A percentile compares a stretch with the other conserved stretches of the same genome.
These are phyloP conservation scores for Marasmarcha lunaedactyla DNA, from an alignment of 2,888 invertebrate species.

Conservation along the genomic window DNA sequence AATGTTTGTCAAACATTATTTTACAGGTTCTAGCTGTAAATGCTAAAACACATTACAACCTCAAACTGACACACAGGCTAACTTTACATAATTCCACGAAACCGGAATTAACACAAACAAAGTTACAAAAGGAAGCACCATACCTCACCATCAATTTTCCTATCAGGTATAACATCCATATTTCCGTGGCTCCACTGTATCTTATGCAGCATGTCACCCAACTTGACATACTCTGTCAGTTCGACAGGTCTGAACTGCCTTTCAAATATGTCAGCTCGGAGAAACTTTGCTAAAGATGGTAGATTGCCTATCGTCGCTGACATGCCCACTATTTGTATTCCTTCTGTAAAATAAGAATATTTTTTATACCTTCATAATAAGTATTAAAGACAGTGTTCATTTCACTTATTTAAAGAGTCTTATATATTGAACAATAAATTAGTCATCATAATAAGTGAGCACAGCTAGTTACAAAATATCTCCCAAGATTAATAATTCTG, in stretches of 20 bases:
- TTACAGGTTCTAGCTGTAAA: too few relatives aligned
- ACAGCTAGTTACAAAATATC: too few relatives aligned
- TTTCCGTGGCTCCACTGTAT: background rate
- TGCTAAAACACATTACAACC: too few relatives aligned
- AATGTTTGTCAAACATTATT: too few relatives aligned
- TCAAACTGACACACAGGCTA: too few relatives aligned
- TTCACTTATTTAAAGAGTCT: background rate
- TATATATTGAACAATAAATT: too few relatives aligned
- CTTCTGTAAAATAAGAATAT: constrained; percentile 23
- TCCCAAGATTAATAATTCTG: too few relatives aligned
- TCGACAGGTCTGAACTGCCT: constrained; percentile 91
- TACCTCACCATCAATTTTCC: background rate
- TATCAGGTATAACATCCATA: background rate
- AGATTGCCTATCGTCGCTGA: constrained; percentile 97
- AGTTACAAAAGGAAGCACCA: too few relatives aligned
- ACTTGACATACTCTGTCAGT: constrained; percentile 85
- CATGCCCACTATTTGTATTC: constrained; percentile 93
- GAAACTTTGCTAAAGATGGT: constrained; percentile 81
- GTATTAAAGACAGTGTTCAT: too few relatives aligned
- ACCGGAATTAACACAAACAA: too few relatives aligned
- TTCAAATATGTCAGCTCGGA: constrained; percentile 84
- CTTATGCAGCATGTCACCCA: constrained; percentile 57
- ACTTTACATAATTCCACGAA: too few relatives aligned
- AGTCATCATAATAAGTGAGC: too few relatives aligned
- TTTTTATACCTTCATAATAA: background rate